A percentile compares a stretch with the other conserved stretches of the same genome.
Evolutionary conservation across 2,888 invertebrate genomes (phyloP).

Genomic region (Mesorhabditis spiculigera): DNA sequence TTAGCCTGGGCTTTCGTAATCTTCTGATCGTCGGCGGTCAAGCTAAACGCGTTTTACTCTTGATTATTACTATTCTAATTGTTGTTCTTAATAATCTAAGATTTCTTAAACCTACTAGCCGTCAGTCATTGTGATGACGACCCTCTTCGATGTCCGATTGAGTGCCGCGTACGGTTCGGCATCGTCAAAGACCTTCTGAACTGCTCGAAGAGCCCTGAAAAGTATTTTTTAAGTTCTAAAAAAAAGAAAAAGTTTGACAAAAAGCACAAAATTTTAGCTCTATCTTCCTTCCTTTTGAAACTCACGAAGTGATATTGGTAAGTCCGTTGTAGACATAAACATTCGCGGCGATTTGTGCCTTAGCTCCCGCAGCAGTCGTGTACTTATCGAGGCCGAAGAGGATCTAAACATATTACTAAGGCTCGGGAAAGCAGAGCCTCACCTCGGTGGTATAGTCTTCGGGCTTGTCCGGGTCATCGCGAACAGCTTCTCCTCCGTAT

Average conservation of each 20-base stretch:
- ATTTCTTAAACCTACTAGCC: background rate
- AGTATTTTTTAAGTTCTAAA: background rate
- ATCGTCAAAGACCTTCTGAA: background rate
- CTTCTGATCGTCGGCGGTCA: background rate
- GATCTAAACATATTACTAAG: background rate
- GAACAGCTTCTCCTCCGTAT: too few species aligned
- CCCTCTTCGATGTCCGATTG: constrained; percentile 3
- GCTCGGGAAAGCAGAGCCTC: too few species aligned
- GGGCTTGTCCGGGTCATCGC: too few species aligned
- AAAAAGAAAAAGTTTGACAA: too few species aligned
- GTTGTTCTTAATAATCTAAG: background rate
- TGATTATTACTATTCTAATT: background rate
- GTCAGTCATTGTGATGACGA: constrained; percentile 4
- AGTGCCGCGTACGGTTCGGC: background rate
- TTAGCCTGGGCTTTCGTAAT: constrained; percentile 4
- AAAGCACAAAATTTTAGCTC: too few species aligned
- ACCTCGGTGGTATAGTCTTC: too few species aligned
- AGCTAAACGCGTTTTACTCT: background rate
- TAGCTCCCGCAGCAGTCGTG: background rate
- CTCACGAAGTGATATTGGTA: constrained; percentile 4
- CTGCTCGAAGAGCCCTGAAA: background rate
- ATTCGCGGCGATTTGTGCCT: background rate
- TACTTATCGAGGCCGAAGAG: constrained; percentile 4
- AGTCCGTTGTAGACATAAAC: constrained; percentile 4
- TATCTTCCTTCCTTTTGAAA: background rate